A percentile compares a stretch with the other conserved stretches of the same genome.
Conservation (phyloP, 2,888 invertebrate species). For the Melanophora roralis region DNA sequence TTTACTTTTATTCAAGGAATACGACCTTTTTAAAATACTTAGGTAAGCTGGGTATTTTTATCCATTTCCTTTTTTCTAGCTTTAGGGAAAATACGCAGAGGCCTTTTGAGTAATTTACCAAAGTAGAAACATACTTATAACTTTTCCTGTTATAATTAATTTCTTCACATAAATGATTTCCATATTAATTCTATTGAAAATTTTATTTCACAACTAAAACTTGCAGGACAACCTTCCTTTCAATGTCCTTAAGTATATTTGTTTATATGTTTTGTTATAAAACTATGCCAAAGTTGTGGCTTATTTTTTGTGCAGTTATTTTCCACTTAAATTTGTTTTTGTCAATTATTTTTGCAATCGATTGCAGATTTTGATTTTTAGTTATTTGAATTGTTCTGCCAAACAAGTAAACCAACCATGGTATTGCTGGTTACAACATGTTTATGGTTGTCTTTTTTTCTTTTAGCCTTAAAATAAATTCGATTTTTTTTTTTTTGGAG, state of each 20-base stretch:
- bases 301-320: neutral
- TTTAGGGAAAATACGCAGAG: too few species aligned
- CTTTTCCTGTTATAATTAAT: too few species aligned
- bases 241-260: neutral
- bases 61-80: too few species aligned
- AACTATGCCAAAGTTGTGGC: conserved; percentile 19
- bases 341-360: conserved; percentile 58
- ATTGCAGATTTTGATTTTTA: conserved; percentile 48
- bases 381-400: conserved; percentile 46
- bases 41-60: too few species aligned
- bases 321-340: conserved; percentile 11
- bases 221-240: neutral
- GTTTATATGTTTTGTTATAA: neutral
- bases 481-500: conserved; percentile 37
- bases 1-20: too few species aligned
- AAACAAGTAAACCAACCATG: conserved; percentile 35
- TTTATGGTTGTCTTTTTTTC: neutral
- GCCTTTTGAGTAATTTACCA: too few species aligned
- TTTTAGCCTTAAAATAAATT: conserved; percentile 12
- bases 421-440: conserved; percentile 39
- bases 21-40: too few species aligned
- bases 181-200: too few species aligned
- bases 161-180: too few species aligned
- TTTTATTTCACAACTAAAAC: neutral
- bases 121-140: too few species aligned